Base-by-base conservation (phyloP, 2,113 vertebrate genomes). In the Mus pahari region DNA sequence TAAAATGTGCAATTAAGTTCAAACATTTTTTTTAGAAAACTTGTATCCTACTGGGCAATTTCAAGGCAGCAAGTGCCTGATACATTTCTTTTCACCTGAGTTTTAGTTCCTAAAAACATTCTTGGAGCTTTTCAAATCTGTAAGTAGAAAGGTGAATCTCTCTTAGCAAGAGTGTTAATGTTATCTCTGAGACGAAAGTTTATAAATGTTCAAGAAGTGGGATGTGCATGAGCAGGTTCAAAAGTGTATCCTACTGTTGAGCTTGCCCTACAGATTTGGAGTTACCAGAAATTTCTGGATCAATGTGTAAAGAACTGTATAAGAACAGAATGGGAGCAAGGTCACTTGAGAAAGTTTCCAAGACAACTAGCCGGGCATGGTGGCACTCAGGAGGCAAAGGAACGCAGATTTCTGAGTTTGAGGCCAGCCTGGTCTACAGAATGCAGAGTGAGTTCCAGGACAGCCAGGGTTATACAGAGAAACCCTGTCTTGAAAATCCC, bases 1-100 rank as follows among this genome's bases (percentile, higher is more conserved):
- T 96, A 94, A 92, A 97, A 97, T 8, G 91, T 97, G 86, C 96
- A 98, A 98, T 98, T 98, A 98, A 96, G 87, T 95, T 97, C 95
- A 98, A 95, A 94, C 91, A 87, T 48, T 97, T 84, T 77, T 95
- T 62, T 97, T 97, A 97, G 86, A 97, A 95, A 88, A 4, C 87
- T 88, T 93, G 74, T 93, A 94, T 97, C 97, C 93, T 96, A 97
- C 94, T 96, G 92, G 77, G 86, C 4, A 53, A 95, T 96, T 96
- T 96, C 96, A 92, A 97, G 89, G 96, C 94, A 73, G 87, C 70
- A 97, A 94, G 95, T 26, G 13, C 94, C 97, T 31, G 5, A 97
- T 97, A 94, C 96, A 96, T 97, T 92, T 6, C 5, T 91, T 94
- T 97, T 96, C 70, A 79, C 90, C 71, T 3, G 1, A 97, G 48